Evolutionary conservation across 2,797 vertebrate genomes (phyloP).

Genomic region (Neosilurus mollespiculum): DNA sequence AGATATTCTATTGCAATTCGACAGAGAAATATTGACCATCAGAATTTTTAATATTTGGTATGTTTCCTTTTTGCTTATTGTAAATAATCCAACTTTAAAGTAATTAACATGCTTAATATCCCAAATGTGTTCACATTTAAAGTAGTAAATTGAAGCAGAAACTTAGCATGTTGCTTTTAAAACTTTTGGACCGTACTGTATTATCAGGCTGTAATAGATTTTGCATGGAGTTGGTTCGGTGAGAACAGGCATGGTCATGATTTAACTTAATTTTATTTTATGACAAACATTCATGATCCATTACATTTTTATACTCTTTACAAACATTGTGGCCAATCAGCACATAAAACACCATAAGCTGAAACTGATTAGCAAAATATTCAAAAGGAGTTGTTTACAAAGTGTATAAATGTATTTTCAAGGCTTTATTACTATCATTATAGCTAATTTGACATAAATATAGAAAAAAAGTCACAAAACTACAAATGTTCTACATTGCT

Average conservation of each 20-base stretch:
- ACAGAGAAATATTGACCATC: background rate
- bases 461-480: background rate
- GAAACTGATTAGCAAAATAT: background rate
- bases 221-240: slow-evolving; percentile 9
- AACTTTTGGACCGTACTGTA: background rate
- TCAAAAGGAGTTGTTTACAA: background rate
- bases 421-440: background rate
- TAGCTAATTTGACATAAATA: background rate
- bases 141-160: too few relatives aligned
- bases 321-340: background rate
- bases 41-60: background rate
- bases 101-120: too few relatives aligned
- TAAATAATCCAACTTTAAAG: too few relatives aligned
- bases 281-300: background rate
- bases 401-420: background rate
- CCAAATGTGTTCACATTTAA: too few relatives aligned
- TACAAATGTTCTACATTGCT: background rate
- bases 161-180: too few relatives aligned
- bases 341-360: background rate
- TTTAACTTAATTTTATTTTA: background rate
- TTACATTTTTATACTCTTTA: background rate
- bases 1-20: background rate
- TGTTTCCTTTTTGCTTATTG: background rate
- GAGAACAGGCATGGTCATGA: background rate
- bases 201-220: background rate